A percentile compares a stretch with the other conserved stretches of the same genome.
phyloP scores from a whole-genome alignment of 2,113 vertebrate genomes.

The Pavo muticus region DNA sequence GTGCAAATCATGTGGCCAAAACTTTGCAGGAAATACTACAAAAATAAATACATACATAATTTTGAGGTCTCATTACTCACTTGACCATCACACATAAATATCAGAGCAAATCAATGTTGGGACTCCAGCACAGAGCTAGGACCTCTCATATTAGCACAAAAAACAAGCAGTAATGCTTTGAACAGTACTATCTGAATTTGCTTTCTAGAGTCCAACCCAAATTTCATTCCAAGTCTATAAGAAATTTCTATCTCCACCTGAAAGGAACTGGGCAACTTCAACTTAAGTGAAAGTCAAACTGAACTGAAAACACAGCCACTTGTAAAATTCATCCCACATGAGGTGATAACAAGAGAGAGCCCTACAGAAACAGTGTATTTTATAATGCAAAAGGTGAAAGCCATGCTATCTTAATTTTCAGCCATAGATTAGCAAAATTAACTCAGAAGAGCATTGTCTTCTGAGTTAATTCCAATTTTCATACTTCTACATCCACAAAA shows the following conservation, averaged over 20 bases:
- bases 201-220: background rate
- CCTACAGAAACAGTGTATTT: background rate
- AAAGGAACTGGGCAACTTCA: background rate
- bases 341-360: background rate
- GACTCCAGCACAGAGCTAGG: background rate
- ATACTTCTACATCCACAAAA: background rate
- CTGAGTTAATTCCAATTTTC: conserved; percentile 11
- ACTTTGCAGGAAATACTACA: conserved; percentile 44
- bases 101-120: background rate
- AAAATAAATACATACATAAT: conserved; percentile 23
- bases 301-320: background rate
- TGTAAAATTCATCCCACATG: background rate
- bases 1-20: background rate
- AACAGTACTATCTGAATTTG: background rate
- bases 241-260: background rate
- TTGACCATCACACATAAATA: background rate
- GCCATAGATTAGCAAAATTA: background rate
- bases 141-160: background rate
- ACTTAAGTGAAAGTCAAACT: background rate
- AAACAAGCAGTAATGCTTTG: background rate
- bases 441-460: background rate
- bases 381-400: background rate
- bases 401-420: background rate
- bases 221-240: background rate
- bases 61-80: background rate